Evolutionary conservation across 2,113 vertebrate species (phyloP), one percentile per base, ranked within the genome.

Genomic region (Macquaria australasica): DNA sequence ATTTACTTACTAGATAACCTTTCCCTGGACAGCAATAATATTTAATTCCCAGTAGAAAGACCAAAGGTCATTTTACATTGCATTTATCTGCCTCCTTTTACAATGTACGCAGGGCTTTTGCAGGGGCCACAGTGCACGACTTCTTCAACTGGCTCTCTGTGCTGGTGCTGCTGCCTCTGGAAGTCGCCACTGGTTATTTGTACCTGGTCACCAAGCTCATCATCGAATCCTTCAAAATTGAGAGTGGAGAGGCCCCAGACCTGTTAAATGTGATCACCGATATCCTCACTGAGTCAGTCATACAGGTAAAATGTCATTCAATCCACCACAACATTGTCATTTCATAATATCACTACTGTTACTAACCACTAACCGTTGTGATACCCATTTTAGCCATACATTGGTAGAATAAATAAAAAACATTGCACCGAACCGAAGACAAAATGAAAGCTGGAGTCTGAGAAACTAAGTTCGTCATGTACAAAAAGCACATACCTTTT

Each of bases 101-200:
- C 11, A 8, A 59, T 58, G 12, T 20, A 12, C 15, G 0, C 70
- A 99, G 98, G 92, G 98, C 98, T 20, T 99, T 99, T 91, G 98
- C 98, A 0, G 98, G 97, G 1, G 98, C 98, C 73, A 99, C 98
- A 0, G 96, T 99, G 28, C 98, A 99, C 0, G 98, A 99, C 92
- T 99, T 98, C 94, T 99, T 99, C 88, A 99, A 99, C 94, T 99
- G 98, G 97, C 96, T 99, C 0, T 98, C 98, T 0, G 98, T 99
- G 60, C 84, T 99, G 62, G 96, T 97, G 0, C 94, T 99, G 14
- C 56, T 99, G 90, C 98, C 98, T 0, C 28, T 99, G 84, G 98
- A 99, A 92, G 94, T 96, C 0, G 92, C 94, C 73, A 90, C 96
- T 34, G 95, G 96, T 12, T 99, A 98, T 92, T 92, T 99, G 89